A percentile compares a stretch with the other conserved stretches of the same genome.
phyloP scores from a whole-genome alignment of 30 jellyfish, hydroid and myxozoan genomes.

The Cassiopea xamachana region DNA sequence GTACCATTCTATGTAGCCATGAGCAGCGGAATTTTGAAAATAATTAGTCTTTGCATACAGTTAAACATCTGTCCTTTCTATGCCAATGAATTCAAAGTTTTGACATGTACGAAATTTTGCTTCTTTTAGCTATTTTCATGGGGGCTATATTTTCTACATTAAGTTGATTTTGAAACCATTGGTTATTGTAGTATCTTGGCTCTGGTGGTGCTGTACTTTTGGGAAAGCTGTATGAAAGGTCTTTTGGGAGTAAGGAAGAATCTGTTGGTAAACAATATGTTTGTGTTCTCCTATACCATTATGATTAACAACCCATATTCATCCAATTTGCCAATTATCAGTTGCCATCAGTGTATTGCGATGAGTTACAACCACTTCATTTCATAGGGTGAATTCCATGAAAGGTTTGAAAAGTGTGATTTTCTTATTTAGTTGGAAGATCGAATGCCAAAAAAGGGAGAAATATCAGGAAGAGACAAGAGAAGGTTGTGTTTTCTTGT shows the following conservation, averaged over 20 bases:
- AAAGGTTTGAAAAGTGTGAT: not conserved
- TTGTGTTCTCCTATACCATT: not conserved
- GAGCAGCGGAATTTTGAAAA: too few relatives aligned
- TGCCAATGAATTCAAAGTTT: too few relatives aligned
- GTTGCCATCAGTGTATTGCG: too few relatives aligned
- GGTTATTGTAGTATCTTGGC: not conserved
- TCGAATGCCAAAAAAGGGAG: conserved; percentile 31
- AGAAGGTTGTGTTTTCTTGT: not conserved
- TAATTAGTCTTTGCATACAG: too few relatives aligned
- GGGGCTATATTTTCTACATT: not conserved
- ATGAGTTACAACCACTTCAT: not conserved
- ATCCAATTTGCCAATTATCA: too few relatives aligned
- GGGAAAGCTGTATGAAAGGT: not conserved
- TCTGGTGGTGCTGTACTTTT: conserved; percentile 9
- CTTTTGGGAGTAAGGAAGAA: conserved; percentile 17
- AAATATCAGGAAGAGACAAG: conserved; percentile 11
- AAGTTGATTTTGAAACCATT: not conserved
- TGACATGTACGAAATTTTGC: too few relatives aligned
- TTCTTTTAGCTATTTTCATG: not conserved
- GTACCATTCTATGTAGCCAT: too few relatives aligned
- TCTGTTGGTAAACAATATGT: not conserved
- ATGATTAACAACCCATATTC: not conserved
- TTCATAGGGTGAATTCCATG: not conserved
- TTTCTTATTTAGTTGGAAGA: not conserved
- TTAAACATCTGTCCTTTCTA: too few relatives aligned